A percentile compares a stretch with the other conserved stretches of the same genome.
These are phyloP conservation scores for Sceloporus undulatus DNA, from an alignment of 2,113 vertebrate genomes.

Conservation along the genomic window DNA sequence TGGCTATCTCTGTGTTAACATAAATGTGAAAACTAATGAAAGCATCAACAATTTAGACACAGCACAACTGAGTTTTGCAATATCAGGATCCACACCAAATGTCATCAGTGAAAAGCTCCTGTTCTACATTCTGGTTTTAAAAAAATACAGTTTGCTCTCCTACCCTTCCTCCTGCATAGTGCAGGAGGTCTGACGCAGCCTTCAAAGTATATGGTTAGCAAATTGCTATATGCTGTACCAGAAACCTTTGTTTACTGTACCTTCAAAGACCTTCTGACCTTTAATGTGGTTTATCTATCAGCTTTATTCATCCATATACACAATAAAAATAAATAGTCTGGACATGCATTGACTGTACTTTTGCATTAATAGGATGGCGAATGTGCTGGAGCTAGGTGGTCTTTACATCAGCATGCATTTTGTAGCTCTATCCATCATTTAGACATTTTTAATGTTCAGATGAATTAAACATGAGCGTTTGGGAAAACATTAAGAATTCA, in stretches of 20 bases:
- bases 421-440: slow-evolving; percentile 55
- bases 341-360: slow-evolving; percentile 64
- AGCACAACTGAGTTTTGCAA: not conserved
- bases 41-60: not conserved
- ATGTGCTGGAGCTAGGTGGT: slow-evolving; percentile 53
- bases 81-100: not conserved
- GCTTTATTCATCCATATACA: slow-evolving; percentile 64
- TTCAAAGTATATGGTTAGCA: not conserved
- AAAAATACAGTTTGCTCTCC: not conserved
- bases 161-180: not conserved
- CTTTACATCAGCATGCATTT: slow-evolving; percentile 58
- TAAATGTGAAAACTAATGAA: not conserved
- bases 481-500: slow-evolving; percentile 22
- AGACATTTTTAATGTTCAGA: slow-evolving; percentile 51
- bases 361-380: slow-evolving; percentile 56
- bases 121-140: not conserved
- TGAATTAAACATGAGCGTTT: slow-evolving; percentile 53
- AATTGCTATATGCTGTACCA: not conserved
- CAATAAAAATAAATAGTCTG: slow-evolving; percentile 57
- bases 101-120: not conserved
- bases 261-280: slow-evolving; percentile 2
- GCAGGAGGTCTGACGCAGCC: not conserved
- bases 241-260: not conserved
- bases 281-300: slow-evolving; percentile 32
- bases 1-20: not conserved